Evolutionary conservation across 2,888 invertebrate species (phyloP).

Genomic region (Argyresthia albistria): DNA sequence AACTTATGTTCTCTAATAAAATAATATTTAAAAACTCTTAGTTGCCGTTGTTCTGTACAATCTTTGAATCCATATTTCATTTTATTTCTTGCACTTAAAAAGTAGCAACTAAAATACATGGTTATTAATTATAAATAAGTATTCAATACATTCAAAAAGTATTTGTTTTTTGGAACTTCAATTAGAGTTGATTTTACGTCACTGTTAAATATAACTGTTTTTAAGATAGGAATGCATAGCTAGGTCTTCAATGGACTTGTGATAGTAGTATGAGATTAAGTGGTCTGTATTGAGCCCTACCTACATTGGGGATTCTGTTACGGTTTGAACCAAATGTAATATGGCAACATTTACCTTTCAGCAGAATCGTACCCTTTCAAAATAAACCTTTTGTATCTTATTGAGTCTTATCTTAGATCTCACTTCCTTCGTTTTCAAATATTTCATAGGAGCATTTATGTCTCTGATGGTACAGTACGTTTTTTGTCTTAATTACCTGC

Average conservation of each 20-base stretch:
- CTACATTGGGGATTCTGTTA: neutral
- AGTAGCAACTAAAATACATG: no score
- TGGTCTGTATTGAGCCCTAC: slow-evolving; percentile 24
- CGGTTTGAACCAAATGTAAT: no score
- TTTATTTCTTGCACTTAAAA: no score
- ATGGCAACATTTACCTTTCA: no score
- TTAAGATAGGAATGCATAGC: slow-evolving; percentile 4
- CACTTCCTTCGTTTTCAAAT: slow-evolving; percentile 15
- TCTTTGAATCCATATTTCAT: no score
- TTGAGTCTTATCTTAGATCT: slow-evolving; percentile 24
- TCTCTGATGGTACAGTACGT: neutral
- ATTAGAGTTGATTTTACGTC: neutral
- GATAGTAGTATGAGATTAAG: slow-evolving; percentile 56
- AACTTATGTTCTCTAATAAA: no score
- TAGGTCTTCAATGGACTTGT: slow-evolving; percentile 43
- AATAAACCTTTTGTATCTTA: neutral
- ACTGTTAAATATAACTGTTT: slow-evolving; percentile 2
- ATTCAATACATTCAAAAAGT: no score
- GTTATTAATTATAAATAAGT: no score
- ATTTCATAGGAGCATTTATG: slow-evolving; percentile 62
- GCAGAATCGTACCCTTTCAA: no score
- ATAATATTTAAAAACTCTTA: no score
- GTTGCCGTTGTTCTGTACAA: no score
- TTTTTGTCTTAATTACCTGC: neutral
- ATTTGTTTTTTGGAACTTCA: neutral